phyloP scores from a whole-genome alignment of 2,113 vertebrate species.

The Maccullochella peelii region DNA sequence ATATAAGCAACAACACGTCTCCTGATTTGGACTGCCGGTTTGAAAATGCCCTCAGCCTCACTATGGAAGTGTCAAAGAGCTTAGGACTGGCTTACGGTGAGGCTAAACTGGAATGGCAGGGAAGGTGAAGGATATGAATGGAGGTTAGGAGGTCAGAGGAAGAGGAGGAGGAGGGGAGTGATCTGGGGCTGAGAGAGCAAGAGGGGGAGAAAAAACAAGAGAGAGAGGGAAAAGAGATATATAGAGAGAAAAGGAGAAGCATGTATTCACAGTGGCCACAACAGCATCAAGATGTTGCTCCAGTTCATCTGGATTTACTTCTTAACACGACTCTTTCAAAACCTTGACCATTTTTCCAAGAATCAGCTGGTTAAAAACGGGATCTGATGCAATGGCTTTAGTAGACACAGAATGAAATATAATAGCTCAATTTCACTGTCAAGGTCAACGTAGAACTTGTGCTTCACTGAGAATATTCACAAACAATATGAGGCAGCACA shows the following conservation, averaged over 20 bases:
- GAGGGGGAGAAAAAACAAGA: slow-evolving; percentile 31
- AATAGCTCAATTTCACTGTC: neutral
- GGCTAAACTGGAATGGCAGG: slow-evolving; percentile 44
- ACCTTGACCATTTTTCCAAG: slow-evolving; percentile 2
- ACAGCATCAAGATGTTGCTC: slow-evolving; percentile 60
- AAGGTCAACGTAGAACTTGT: neutral
- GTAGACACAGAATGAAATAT: neutral
- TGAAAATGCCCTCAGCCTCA: slow-evolving; percentile 21
- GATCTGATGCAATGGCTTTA: neutral
- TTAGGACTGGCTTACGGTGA: slow-evolving; percentile 26
- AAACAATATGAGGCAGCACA: neutral
- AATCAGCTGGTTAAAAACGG: slow-evolving; percentile 36
- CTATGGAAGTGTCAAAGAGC: slow-evolving; percentile 29
- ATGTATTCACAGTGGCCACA: slow-evolving; percentile 50
- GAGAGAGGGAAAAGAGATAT: slow-evolving; percentile 54
- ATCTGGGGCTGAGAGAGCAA: slow-evolving; percentile 39
- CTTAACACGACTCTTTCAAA: slow-evolving; percentile 1
- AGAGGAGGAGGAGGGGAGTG: neutral
- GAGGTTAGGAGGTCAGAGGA: slow-evolving; percentile 48
- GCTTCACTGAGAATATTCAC: neutral
- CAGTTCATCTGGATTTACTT: slow-evolving; percentile 29
- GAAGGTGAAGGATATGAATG: slow-evolving; percentile 48
- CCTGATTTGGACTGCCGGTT: neutral
- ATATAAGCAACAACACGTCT: neutral
- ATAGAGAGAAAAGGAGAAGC: slow-evolving; percentile 63